Percentiles rank a stretch among this genome's conserved stretches.
These are phyloP conservation scores for Salticus scenicus DNA, from an alignment of 2,888 invertebrate species.

Conservation along the genomic window DNA sequence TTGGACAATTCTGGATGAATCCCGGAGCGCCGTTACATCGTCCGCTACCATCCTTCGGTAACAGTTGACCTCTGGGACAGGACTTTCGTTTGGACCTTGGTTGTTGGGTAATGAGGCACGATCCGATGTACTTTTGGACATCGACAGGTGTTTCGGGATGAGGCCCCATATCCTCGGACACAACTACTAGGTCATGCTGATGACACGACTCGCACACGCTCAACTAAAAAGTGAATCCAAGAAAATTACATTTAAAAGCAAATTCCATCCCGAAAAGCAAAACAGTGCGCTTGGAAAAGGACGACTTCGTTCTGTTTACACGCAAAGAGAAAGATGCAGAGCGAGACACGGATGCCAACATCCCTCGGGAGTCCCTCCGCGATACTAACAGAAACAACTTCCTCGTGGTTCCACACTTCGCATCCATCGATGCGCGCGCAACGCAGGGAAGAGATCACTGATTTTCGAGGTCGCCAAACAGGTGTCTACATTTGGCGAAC, in stretches of 20 bases:
- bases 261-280: too few relatives aligned
- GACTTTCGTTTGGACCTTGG: slow-evolving; percentile 58
- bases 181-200: slow-evolving; percentile 30
- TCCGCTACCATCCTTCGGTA: slow-evolving; percentile 26
- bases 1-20: slow-evolving; percentile 28
- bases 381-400: slow-evolving; percentile 49
- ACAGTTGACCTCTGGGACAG: slow-evolving; percentile 34
- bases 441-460: background rate
- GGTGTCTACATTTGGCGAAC: too few relatives aligned
- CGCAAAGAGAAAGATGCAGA: background rate
- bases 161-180: slow-evolving; percentile 81
- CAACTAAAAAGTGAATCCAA: too few relatives aligned
- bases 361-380: slow-evolving; percentile 20
- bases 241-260: too few relatives aligned
- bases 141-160: slow-evolving; percentile 80
- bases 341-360: background rate
- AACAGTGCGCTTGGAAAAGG: too few relatives aligned
- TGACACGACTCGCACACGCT: too few relatives aligned
- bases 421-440: slow-evolving; percentile 14
- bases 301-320: background rate
- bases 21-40: background rate
- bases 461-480: background rate
- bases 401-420: slow-evolving; percentile 39
- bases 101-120: slow-evolving; percentile 79
- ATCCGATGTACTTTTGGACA: slow-evolving; percentile 82